Base-by-base conservation (phyloP, 2,113 vertebrate species). In the Eubucco bourcierii region DNA sequence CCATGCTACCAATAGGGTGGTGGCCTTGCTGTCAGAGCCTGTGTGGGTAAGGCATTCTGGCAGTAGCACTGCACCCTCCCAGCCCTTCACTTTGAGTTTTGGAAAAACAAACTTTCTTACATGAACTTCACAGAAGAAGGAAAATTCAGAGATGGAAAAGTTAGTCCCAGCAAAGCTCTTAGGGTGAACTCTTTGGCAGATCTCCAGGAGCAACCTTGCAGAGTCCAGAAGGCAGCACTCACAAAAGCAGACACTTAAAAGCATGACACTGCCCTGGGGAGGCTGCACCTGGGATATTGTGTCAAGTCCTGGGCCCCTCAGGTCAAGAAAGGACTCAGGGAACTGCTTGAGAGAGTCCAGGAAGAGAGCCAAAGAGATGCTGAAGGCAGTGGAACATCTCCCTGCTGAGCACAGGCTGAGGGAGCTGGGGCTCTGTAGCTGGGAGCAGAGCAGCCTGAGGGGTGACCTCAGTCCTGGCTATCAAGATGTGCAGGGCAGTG, bases 161-260 rank as follows among this genome's bases (percentile, higher is more conserved):
- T 14, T 44, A 55, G 23, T 0, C 24, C 50, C 9, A 18, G 53
- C 25, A 34, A 23, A 63, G 37, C 3, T 52, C 7, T 68, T 31
- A 9, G 4, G 2, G 14, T 25, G 46, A 14, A 44, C 17, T 14
- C 18, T n/a, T n/a, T 0, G 0, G 27, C 39, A 72, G 33, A 12
- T 72, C 33, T 56, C 1, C 2, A 10, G 34, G 12, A 61, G 6
- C 37, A 60, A 21, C 39, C 52, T 29, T 17, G 29, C 1, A 0
- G 8, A 16, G 29, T 66, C 44, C 52, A 60, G 15, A 46, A 41
- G n/a, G 12, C 28, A 17, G 10, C 11, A 24, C 8, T 74, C 25
- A 53, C 37, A 65, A 37, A 70, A 75, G 28, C 72, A 65, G 24
- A 9, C 9, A 10, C 9, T 41, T 21, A 17, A n/a, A 73, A 63